Percentiles rank a stretch among this genome's conserved stretches.
These are phyloP conservation scores for Apamea epomidion DNA, from an alignment of 2,888 invertebrate genomes.

Conservation along the genomic window DNA sequence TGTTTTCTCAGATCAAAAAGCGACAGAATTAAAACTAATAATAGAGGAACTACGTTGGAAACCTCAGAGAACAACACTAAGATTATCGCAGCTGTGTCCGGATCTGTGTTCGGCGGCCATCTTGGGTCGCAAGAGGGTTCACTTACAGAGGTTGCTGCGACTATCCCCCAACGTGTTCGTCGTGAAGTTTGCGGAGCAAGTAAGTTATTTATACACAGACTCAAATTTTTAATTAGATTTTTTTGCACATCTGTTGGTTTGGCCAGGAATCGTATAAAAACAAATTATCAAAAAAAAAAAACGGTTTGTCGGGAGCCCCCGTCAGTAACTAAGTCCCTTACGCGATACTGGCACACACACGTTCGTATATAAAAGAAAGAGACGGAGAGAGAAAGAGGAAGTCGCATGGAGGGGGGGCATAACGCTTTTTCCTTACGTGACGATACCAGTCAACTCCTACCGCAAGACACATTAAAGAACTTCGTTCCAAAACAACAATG, in stretches of 20 bases:
- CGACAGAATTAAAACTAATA: conserved; percentile 33
- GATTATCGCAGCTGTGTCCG: conserved; percentile 77
- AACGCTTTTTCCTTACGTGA: too few species aligned
- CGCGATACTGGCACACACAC: too few species aligned
- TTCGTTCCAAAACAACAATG: too few species aligned
- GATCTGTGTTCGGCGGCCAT: conserved; percentile 58
- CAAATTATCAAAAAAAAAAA: too few species aligned
- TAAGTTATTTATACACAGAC: conserved; percentile 45
- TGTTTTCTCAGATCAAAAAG: conserved; percentile 35
- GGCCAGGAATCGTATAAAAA: not conserved
- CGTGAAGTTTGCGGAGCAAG: conserved; percentile 78
- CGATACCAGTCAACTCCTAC: too few species aligned
- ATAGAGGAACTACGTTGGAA: conserved; percentile 52
- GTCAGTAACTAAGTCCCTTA: too few species aligned
- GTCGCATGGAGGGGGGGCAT: too few species aligned
- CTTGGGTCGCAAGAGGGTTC: conserved; percentile 30
- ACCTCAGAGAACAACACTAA: conserved; percentile 56
- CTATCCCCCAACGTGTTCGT: conserved; percentile 68
- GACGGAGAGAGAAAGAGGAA: too few species aligned
- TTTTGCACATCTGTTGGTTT: not conserved
- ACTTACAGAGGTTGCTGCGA: conserved; percentile 70
- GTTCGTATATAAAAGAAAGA: too few species aligned
- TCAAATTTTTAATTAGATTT: too few species aligned
- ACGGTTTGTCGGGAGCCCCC: too few species aligned
- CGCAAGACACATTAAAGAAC: too few species aligned